Conservation (phyloP, 2,888 invertebrate genomes). For the Morinoia aosen region DNA sequence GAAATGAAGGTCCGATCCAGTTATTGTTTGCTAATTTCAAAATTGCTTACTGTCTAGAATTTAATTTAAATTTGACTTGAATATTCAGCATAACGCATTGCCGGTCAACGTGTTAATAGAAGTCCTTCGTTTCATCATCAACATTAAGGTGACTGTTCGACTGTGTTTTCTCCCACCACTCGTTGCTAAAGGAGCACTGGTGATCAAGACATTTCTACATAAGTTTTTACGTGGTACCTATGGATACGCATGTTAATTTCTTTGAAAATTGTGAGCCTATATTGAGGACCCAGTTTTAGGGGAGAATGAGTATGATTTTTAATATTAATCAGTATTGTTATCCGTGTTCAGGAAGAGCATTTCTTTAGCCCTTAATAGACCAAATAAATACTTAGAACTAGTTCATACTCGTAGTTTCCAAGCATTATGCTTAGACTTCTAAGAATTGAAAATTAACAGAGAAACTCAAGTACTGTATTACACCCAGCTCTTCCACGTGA, state of each 20-base stretch:
- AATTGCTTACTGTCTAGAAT: no score
- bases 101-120: not conserved
- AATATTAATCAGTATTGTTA: not conserved
- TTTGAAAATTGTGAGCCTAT: not conserved
- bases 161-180: not conserved
- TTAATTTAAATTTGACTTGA: no score
- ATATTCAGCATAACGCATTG: no score
- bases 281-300: not conserved
- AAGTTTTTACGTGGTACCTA: not conserved
- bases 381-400: not conserved
- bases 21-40: no score
- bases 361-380: constrained; percentile 3
- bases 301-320: not conserved
- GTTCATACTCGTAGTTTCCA: not conserved
- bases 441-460: not conserved
- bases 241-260: not conserved
- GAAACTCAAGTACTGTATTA: not conserved
- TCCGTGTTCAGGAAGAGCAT: constrained; percentile 10
- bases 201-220: not conserved
- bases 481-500: not conserved
- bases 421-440: not conserved
- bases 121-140: not conserved
- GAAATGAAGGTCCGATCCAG: no score
- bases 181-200: not conserved
- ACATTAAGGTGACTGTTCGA: not conserved